Conservation (phyloP, 2,113 vertebrate genomes). For the Pavo muticus region DNA sequence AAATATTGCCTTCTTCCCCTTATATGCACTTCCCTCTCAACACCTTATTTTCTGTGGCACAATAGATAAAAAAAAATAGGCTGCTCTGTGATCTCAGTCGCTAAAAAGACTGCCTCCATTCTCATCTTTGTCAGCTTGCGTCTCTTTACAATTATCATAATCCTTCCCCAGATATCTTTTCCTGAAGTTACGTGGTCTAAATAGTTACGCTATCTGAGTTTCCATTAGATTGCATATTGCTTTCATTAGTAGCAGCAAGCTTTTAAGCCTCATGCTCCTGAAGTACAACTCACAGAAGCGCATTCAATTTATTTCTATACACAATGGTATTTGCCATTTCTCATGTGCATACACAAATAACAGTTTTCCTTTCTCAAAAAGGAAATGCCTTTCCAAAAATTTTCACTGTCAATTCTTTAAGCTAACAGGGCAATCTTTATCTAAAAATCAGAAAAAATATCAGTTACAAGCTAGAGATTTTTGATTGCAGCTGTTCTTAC, state of each 20-base stretch:
- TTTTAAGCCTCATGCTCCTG: neutral
- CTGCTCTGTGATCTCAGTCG: accelerated
- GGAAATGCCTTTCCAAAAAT: neutral
- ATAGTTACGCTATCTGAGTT: neutral
- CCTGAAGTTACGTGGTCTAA: neutral
- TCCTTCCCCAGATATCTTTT: neutral
- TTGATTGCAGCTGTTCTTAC: neutral
- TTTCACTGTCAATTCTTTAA: neutral
- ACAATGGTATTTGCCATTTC: neutral
- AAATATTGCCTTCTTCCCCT: neutral
- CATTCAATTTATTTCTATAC: neutral
- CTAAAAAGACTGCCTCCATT: neutral
- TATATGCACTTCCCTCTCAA: neutral
- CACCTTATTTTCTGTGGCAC: accelerated
- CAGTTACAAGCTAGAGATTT: neutral
- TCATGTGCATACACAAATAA: neutral
- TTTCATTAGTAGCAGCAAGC: neutral
- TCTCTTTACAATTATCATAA: neutral
- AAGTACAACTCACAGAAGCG: neutral
- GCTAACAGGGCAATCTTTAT: neutral
- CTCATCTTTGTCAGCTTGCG: neutral
- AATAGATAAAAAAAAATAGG: neutral
- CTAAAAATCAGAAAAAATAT: neutral
- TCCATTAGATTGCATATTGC: neutral
- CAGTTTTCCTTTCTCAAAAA: neutral